phyloP scores from a whole-genome alignment of 2,888 invertebrate species.

The Amblyteles armatorius region DNA sequence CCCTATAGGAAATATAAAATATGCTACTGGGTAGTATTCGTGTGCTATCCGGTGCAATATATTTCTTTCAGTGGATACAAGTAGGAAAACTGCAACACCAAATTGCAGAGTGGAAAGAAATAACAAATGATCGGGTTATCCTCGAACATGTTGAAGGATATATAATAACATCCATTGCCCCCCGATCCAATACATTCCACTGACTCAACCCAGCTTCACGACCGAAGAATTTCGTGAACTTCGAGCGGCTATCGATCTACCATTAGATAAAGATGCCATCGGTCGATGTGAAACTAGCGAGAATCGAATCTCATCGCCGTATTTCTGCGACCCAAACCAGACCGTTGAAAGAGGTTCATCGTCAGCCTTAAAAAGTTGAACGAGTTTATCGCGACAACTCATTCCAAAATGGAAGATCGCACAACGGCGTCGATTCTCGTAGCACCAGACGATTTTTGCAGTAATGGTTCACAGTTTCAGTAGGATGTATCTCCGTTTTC shows the following conservation, averaged over 20 bases:
- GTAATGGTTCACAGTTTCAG: too few species aligned
- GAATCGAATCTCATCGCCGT: slow-evolving; percentile 62
- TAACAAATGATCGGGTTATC: slow-evolving; percentile 47
- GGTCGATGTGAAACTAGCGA: slow-evolving; percentile 19
- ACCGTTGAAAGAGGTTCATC: slow-evolving; percentile 59
- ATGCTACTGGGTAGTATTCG: too few species aligned
- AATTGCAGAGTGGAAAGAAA: slow-evolving; percentile 40
- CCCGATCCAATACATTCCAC: neutral
- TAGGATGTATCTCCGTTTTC: too few species aligned
- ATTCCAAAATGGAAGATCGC: slow-evolving; percentile 64
- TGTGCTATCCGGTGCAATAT: too few species aligned
- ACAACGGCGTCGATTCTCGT: slow-evolving; percentile 49
- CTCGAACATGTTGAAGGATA: slow-evolving; percentile 48
- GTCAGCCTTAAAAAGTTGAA: slow-evolving; percentile 59
- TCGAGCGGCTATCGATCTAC: slow-evolving; percentile 32
- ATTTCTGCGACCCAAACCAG: slow-evolving; percentile 59
- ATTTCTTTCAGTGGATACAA: neutral
- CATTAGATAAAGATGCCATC: slow-evolving; percentile 48
- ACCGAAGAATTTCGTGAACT: slow-evolving; percentile 11
- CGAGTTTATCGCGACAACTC: slow-evolving; percentile 43
- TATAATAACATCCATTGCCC: slow-evolving; percentile 38
- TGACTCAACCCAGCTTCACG: neutral
- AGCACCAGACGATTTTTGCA: slow-evolving; percentile 18
- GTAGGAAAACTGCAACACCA: slow-evolving; percentile 41
- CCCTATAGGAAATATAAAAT: too few species aligned